phyloP scores from a whole-genome alignment of 2,113 vertebrate species.

The Hucho hucho region DNA sequence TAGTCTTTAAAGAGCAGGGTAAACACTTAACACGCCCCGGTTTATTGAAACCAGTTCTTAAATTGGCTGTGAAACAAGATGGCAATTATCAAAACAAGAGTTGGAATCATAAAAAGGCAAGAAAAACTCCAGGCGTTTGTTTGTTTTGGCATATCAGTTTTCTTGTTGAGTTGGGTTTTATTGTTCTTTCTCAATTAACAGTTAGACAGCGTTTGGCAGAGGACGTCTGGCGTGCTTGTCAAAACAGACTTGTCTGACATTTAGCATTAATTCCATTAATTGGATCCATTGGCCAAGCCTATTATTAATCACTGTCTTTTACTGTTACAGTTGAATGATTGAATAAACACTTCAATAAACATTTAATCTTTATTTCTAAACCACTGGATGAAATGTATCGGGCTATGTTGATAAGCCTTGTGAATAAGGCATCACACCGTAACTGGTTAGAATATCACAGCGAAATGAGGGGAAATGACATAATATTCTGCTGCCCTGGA shows the following conservation, averaged over 20 bases:
- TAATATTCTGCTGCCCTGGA: background rate
- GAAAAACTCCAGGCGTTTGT: slow-evolving; percentile 57
- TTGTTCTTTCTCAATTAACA: slow-evolving; percentile 55
- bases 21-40: slow-evolving; percentile 58
- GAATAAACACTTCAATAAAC: slow-evolving; percentile 36
- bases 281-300: slow-evolving; percentile 42
- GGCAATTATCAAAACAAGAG: slow-evolving; percentile 67
- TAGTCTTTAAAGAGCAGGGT: slow-evolving; percentile 49
- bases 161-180: slow-evolving; percentile 47
- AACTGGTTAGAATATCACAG: background rate
- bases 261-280: slow-evolving; percentile 61
- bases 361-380: slow-evolving; percentile 26
- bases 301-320: slow-evolving; percentile 50
- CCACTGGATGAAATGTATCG: slow-evolving; percentile 30
- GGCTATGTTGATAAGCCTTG: slow-evolving; percentile 13
- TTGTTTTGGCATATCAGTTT: slow-evolving; percentile 61
- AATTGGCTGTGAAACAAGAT: slow-evolving; percentile 73
- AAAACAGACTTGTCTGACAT: slow-evolving; percentile 50
- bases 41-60: slow-evolving; percentile 70
- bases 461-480: background rate
- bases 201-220: slow-evolving; percentile 49
- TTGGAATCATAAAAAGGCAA: slow-evolving; percentile 66
- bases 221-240: slow-evolving; percentile 37
- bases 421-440: slow-evolving; percentile 4
- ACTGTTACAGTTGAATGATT: slow-evolving; percentile 46